A percentile compares a stretch with the other conserved stretches of the same genome.
These are phyloP conservation scores for Antheraea assamensis DNA, from an alignment of 2,888 invertebrate genomes.

Conservation along the genomic window DNA sequence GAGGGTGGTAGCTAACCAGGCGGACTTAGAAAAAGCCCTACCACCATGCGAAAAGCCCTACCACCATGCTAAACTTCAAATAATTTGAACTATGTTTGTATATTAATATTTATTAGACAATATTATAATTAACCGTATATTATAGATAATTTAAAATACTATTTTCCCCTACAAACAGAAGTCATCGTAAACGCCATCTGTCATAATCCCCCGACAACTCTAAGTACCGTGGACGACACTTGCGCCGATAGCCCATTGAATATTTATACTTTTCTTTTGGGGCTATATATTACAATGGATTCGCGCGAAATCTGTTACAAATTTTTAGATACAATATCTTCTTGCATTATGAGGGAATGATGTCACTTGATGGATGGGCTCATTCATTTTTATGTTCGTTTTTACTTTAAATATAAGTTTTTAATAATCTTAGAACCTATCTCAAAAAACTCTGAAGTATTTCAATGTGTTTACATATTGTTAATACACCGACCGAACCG, in stretches of 20 bases:
- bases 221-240: conserved; percentile 48
- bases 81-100: too few species aligned
- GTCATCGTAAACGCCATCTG: conserved; percentile 51
- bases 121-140: background rate
- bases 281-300: conserved; percentile 25
- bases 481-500: too few species aligned
- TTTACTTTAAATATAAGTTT: background rate
- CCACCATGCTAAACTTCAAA: too few species aligned
- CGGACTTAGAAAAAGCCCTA: too few species aligned
- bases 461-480: too few species aligned
- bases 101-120: background rate
- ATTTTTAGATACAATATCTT: conserved; percentile 45
- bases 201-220: conserved; percentile 58
- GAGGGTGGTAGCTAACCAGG: too few species aligned
- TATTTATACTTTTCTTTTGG: conserved; percentile 39
- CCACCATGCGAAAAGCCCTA: too few species aligned
- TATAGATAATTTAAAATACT: conserved; percentile 26
- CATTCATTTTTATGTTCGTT: conserved; percentile 28
- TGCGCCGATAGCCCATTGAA: conserved; percentile 41
- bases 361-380: conserved; percentile 41
- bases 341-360: conserved; percentile 29
- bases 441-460: background rate
- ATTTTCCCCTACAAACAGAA: conserved; percentile 25
- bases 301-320: conserved; percentile 56
- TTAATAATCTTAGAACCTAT: background rate